Conservation (phyloP, 2,797 vertebrate genomes). For the Acridotheres tristis region DNA sequence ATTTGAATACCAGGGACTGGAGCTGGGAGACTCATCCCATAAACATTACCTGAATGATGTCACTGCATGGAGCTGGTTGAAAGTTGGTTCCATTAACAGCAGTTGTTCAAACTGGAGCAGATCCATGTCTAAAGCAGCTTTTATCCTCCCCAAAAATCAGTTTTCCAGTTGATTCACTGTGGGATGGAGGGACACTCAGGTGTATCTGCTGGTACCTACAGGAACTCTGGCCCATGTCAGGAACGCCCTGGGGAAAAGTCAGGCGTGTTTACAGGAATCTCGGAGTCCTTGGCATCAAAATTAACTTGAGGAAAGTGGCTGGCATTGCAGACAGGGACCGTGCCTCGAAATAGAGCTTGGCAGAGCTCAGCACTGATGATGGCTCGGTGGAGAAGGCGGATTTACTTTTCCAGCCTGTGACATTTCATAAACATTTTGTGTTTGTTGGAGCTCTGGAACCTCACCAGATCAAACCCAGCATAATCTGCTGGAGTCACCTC, state of each 20-base stretch:
- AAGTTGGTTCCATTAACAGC: neutral
- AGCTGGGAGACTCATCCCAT: neutral
- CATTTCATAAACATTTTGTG: slow-evolving; percentile 3
- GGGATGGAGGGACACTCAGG: neutral
- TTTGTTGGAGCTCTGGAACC: neutral
- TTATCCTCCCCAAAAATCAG: neutral
- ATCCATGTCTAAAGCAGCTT: neutral
- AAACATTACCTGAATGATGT: neutral
- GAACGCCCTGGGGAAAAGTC: neutral
- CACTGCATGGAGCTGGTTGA: neutral
- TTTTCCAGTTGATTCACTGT: fast-evolving
- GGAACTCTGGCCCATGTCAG: neutral
- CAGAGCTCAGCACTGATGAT: neutral
- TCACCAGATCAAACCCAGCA: neutral
- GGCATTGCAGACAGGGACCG: neutral
- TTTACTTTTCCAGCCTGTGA: neutral
- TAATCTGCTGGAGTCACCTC: neutral
- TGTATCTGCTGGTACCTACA: too few species aligned
- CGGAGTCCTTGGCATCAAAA: neutral
- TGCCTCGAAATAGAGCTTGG: slow-evolving; percentile 41
- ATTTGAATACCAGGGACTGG: neutral
- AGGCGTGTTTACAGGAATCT: neutral
- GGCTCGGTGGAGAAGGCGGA: neutral
- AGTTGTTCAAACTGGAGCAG: neutral
- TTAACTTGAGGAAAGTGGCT: neutral